Conservation (phyloP, 2,797 vertebrate genomes). For the Cottoperca gobio region DNA sequence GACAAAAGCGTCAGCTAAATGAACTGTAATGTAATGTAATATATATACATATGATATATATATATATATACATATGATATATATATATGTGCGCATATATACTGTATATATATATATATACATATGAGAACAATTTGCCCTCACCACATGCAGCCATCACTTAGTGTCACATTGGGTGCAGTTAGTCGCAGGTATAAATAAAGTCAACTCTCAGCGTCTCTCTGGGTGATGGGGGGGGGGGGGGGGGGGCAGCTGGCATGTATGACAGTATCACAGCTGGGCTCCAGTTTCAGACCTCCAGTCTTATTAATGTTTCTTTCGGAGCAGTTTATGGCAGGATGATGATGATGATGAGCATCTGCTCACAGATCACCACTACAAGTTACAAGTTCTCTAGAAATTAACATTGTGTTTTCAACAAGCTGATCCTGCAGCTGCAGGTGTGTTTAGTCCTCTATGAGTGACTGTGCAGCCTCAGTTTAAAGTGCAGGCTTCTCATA, state of each 20-base stretch:
- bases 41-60: no score
- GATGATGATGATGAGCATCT: conserved; percentile 26
- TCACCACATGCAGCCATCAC: conserved; percentile 57
- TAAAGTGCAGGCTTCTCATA: conserved; percentile 1
- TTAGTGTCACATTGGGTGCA: conserved; percentile 75
- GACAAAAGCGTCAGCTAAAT: no score
- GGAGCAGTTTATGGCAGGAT: neutral
- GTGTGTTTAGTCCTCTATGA: conserved; percentile 10
- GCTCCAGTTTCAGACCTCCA: conserved; percentile 27
- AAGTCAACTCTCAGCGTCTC: conserved; percentile 75
- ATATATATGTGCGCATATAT: no score
- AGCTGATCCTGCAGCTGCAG: conserved; percentile 28
- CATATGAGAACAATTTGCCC: conserved; percentile 33
- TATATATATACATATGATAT: no score
- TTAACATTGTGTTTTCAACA: no score
- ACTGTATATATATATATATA: no score
- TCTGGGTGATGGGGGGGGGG: conserved; percentile 49
- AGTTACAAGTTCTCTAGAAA: neutral
- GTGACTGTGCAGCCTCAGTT: neutral
- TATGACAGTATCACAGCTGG: conserved; percentile 40
- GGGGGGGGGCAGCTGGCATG: conserved; percentile 57
- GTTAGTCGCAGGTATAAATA: conserved; percentile 84
- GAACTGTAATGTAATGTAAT: no score
- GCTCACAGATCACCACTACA: neutral
- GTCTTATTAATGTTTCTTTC: neutral